Evolutionary conservation across 2,113 vertebrate genomes (phyloP).

Genomic region (Pangasianodon hypophthalmus): DNA sequence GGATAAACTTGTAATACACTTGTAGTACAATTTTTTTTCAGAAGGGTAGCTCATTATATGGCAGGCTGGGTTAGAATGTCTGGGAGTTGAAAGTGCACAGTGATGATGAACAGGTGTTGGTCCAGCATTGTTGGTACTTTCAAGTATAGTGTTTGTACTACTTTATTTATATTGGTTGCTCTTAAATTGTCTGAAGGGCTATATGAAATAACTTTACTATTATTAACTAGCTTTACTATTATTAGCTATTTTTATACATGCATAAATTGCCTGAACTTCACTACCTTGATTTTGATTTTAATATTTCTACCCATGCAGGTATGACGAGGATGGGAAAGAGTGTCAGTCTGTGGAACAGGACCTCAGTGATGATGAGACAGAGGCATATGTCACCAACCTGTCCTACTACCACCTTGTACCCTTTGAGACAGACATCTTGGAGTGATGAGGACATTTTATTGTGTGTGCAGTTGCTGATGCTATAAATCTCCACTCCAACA

Average conservation of each 20-base stretch:
- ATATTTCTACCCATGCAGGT: conserved; percentile 69
- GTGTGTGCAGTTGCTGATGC: neutral
- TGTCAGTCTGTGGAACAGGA: conserved; percentile 78
- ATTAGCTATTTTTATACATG: neutral
- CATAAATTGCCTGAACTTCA: neutral
- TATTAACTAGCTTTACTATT: neutral
- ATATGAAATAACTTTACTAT: neutral
- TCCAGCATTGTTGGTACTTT: neutral
- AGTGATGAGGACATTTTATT: conserved; percentile 72
- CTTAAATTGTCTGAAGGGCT: neutral
- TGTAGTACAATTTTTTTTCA: neutral
- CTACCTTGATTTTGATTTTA: neutral
- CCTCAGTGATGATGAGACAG: conserved; percentile 79
- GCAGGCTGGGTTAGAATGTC: neutral
- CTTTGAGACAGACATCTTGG: conserved; percentile 95
- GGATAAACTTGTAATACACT: neutral
- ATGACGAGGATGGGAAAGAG: conserved; percentile 84
- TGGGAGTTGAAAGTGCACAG: neutral
- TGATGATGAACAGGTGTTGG: neutral
- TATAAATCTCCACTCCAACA: neutral
- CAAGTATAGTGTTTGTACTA: neutral
- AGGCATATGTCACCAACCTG: conserved; percentile 93
- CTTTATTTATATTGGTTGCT: neutral
- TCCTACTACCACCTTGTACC: conserved; percentile 97
- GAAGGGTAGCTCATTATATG: neutral